Conservation (phyloP, 2,888 invertebrate species). For the Acanthoscelides obtectus region DNA sequence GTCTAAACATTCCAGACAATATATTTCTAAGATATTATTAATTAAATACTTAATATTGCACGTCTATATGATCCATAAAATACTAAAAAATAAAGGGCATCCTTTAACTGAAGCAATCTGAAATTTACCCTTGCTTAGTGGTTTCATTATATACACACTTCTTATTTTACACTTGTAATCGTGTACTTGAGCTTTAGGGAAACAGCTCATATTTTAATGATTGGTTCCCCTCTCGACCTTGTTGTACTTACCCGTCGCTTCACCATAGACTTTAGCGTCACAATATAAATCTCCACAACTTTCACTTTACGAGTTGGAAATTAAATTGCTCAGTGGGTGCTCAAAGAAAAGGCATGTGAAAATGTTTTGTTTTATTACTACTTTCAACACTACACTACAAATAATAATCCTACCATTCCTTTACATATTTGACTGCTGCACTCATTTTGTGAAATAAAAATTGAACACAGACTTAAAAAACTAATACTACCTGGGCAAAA, state of each 20-base stretch:
- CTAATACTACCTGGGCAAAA: constrained; percentile 14
- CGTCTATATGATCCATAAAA: too few relatives aligned
- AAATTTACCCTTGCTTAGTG: too few relatives aligned
- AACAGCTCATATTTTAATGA: neutral
- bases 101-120: too few relatives aligned
- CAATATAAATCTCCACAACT: constrained; percentile 7
- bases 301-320: constrained; percentile 3
- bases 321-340: neutral
- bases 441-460: constrained; percentile 9
- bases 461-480: constrained; percentile 7
- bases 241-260: too few relatives aligned
- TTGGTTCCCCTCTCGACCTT: neutral
- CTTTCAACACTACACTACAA: constrained; percentile 15
- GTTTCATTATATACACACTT: too few relatives aligned
- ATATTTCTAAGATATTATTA: too few relatives aligned
- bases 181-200: too few relatives aligned
- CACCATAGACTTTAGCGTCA: constrained; percentile 3
- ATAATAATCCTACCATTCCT: constrained; percentile 10
- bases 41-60: too few relatives aligned
- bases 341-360: constrained; percentile 8
- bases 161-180: too few relatives aligned
- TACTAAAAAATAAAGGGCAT: too few relatives aligned
- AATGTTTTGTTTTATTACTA: constrained; percentile 5
- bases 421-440: constrained; percentile 14
- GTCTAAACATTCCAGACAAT: too few relatives aligned